Conservation (phyloP, 1,140 invertebrate genomes). For the Scaptodrosophila lebanonensis region DNA sequence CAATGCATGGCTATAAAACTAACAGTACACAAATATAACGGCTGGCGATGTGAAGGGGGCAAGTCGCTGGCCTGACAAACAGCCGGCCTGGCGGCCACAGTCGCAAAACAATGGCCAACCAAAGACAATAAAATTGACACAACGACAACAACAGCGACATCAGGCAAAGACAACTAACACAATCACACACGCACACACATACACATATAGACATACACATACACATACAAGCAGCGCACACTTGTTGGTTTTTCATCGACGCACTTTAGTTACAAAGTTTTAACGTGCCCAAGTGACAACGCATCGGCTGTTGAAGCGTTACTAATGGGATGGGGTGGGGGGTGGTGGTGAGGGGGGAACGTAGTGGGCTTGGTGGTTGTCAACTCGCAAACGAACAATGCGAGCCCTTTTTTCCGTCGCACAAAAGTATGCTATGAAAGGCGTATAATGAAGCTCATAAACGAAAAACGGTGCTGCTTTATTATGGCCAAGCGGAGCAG, state of each 20-base stretch:
- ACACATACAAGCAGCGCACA: constrained; percentile 20
- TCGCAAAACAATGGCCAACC: constrained; percentile 33
- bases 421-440: constrained; percentile 65
- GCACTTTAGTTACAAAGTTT: constrained; percentile 42
- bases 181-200: no score
- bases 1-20: no score
- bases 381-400: constrained; percentile 26
- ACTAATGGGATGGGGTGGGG: neutral
- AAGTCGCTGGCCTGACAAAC: neutral
- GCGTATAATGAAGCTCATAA: constrained; percentile 68
- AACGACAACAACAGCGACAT: constrained; percentile 10
- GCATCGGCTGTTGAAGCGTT: neutral
- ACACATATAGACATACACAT: constrained; percentile 9
- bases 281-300: constrained; percentile 39
- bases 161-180: constrained; percentile 22
- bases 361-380: neutral
- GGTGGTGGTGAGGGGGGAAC: neutral
- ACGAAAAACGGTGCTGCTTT: constrained; percentile 32
- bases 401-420: constrained; percentile 17
- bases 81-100: constrained; percentile 3
- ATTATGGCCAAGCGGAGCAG: neutral
- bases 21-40: no score
- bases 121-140: constrained; percentile 46
- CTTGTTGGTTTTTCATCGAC: constrained; percentile 52
- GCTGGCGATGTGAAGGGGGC: neutral